Base-by-base conservation (phyloP, 2,888 invertebrate genomes). In the Antitype chi region DNA sequence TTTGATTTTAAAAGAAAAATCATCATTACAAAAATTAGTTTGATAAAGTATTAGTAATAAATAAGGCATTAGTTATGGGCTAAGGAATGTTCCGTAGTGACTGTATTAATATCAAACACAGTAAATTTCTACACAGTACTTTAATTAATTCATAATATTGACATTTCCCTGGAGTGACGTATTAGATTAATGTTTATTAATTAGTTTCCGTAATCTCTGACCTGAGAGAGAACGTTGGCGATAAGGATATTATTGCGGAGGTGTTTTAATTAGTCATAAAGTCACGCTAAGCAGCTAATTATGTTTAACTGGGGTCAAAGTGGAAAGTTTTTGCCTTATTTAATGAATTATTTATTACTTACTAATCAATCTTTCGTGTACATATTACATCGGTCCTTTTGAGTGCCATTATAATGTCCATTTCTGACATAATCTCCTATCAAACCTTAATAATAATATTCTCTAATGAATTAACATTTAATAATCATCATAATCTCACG, bases 181-280 rank as follows among this genome's bases (percentile, higher is more conserved):
- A 17, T 62, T 17, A 28, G 83, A 83, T 83, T 70, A 47, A 83
- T 80, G 83, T 78, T 82, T 66, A 75, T 67, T 75, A 63, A 83
- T 80, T 70, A 57, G 38, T 83, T 67, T 82, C 62, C 68, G 23
- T 76, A 83, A 83, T 80, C 78, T 83, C 32, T 83, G 79, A 83
- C 78, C 84, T 17, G 52, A 38, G 52, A 67, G 47, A 32, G 83
- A 83, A 52, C 60, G 32, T 78, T 68, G 20, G 28, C 25, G 82
- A 77, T 82, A 82, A 64, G 59, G 38, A 74, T 53, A 52, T 57
- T 70, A 74, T 64, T 77, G 63, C 47, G 28, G 57, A 82, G 82
- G 69, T 77, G 63, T 66, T 82, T 81, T 77, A 69, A 82, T 59
- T 82, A 77, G 23, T 59, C 78, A 53, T 82, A n/a, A 52, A 68